Evolutionary conservation across 2,888 invertebrate genomes (phyloP), one percentile per base, ranked within the genome.

Genomic region (Drosophila pseudotalamancana): DNA sequence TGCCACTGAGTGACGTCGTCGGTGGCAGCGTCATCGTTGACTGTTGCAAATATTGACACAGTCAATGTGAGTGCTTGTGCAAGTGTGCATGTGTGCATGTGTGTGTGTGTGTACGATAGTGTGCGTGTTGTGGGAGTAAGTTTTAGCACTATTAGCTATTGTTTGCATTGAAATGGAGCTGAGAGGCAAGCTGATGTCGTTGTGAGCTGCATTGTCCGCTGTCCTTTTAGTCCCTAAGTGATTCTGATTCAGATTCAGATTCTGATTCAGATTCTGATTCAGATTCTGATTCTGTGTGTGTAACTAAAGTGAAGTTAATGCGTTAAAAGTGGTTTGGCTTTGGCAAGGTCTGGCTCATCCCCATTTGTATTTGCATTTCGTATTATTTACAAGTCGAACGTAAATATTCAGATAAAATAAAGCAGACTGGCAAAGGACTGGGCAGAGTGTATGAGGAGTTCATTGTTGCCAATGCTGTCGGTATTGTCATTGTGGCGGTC

Each of bases 111-210:
- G 53, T 46, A n/a, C n/a, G n/a, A n/a, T n/a, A n/a, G 43, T 37
- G 53, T 59, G 45, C 12, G 56, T 43, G 35, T 66, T 65, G 84
- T 69, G 81, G 85, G 78, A 81, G 84, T 81, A 81, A 84, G 81
- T 81, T 81, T 84, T 81, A 84, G 84, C 81, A 81, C 81, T 81
- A 84, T 81, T 81, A 84, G 84, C 81, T 43, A 84, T 81, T 81
- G 81, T 81, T 81, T 81, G 81, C 73, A 65, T 78, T 82, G 81
- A 84, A 82, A 84, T 76, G 81, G 76, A 82, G 78, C 78, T 78
- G 68, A 32, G 61, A 34, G 59, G 57, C 56, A 29, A 51, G 54
- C 55, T 46, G 59, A 32, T 51, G 40, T 31, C 21, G 35, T 11
- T 32, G 27, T 14, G 46, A 18, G 27, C 48, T 57, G 48, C 54